phyloP scores from a whole-genome alignment of 2,797 vertebrate genomes.

The Hydrocynus forskahlii region DNA sequence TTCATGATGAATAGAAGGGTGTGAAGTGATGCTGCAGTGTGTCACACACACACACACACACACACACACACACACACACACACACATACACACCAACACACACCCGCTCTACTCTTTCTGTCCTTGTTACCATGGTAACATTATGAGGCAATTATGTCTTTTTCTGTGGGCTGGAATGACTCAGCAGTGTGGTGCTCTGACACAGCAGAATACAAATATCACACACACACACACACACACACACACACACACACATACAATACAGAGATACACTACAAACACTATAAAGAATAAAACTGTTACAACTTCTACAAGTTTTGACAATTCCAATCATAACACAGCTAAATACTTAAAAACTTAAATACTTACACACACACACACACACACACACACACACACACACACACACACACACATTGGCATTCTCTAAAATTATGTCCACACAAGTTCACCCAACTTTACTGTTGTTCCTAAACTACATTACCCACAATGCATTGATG shows the following conservation, averaged over 20 bases:
- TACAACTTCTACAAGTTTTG: no score
- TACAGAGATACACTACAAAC: no score
- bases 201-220: constrained; percentile 24
- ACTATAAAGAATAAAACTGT: no score
- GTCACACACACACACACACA: no score
- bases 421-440: no score
- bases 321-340: no score
- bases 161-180: constrained; percentile 8
- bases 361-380: no score
- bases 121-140: constrained; percentile 79
- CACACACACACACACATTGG: no score
- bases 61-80: constrained; percentile 10
- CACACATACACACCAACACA: constrained; percentile 9
- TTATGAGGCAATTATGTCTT: constrained; percentile 61
- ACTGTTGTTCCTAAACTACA: background rate
- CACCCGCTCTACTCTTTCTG: constrained; percentile 35
- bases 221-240: constrained; percentile 25
- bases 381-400: no score
- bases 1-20: background rate
- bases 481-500: background rate
- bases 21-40: background rate
- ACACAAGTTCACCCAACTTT: no score
- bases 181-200: constrained; percentile 21
- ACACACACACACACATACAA: background rate
- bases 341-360: no score